These are phyloP conservation scores for Scophthalmus maximus DNA, from an alignment of 2,113 vertebrate genomes.

Conservation along the genomic window DNA sequence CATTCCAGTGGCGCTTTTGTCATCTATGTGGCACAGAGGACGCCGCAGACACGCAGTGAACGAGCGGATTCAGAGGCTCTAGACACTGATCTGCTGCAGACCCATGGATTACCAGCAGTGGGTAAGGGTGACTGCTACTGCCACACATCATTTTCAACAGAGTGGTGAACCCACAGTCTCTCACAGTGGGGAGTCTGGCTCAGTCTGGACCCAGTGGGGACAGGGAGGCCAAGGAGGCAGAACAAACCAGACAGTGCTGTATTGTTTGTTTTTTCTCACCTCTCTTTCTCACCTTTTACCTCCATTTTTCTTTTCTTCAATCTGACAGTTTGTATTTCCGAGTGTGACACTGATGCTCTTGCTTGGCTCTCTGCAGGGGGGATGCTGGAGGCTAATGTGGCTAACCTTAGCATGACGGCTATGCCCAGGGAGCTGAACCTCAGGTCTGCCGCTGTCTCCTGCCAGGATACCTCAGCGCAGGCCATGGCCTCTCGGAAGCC, in stretches of 20 bases:
- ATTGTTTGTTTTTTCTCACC: constrained; percentile 26
- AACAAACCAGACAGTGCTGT: constrained; percentile 42
- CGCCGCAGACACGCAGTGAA: constrained; percentile 39
- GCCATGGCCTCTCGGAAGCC: constrained; percentile 87
- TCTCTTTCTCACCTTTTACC: constrained; percentile 39
- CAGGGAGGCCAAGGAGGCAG: constrained; percentile 17
- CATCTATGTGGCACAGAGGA: constrained; percentile 23
- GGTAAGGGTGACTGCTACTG: constrained; percentile 48
- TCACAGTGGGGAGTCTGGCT: constrained; percentile 60
- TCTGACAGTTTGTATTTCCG: constrained; percentile 45
- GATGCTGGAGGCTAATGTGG: constrained; percentile 88
- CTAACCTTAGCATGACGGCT: constrained; percentile 79
- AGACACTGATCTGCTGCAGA: constrained; percentile 60
- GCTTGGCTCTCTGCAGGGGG: constrained; percentile 88
- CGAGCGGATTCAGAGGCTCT: constrained; percentile 60
- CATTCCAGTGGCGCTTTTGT: constrained; percentile 44
- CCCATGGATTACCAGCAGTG: constrained; percentile 77
- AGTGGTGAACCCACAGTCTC: constrained; percentile 62
- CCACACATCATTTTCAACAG: constrained; percentile 51
- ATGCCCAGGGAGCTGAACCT: constrained; percentile 84
- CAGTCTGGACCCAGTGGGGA: constrained; percentile 43
- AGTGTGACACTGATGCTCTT: constrained; percentile 81
- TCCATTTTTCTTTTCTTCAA: constrained; percentile 44
- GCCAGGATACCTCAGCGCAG: constrained; percentile 71
- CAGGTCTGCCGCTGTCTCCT: constrained; percentile 73